phyloP scores from a whole-genome alignment of 2,113 vertebrate genomes.

The Actenoides lindsayi region DNA sequence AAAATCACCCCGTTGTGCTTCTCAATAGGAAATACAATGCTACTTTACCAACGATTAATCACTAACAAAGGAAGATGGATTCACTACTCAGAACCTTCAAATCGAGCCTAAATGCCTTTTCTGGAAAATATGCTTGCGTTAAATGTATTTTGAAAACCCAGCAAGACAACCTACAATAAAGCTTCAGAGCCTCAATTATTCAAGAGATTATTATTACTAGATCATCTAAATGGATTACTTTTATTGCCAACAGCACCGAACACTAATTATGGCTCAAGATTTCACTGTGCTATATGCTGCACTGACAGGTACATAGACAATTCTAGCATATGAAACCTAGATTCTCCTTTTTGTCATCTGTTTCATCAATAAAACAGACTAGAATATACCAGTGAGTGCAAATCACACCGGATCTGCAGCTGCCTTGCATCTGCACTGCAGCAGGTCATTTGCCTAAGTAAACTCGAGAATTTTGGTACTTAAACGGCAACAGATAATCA shows the following conservation, averaged over 20 bases:
- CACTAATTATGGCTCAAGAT: background rate
- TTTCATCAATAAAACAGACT: background rate
- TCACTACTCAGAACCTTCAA: background rate
- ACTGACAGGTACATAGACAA: background rate
- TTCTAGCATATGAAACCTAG: background rate
- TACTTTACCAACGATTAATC: background rate
- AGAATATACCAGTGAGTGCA: background rate
- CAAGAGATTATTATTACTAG: background rate
- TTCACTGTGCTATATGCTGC: background rate
- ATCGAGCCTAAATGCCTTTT: background rate
- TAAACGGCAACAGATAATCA: background rate
- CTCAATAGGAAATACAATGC: background rate
- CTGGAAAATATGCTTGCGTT: background rate
- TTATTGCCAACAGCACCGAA: background rate
- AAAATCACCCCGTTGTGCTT: background rate
- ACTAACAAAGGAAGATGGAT: background rate
- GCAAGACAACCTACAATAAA: background rate
- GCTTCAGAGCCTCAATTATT: background rate
- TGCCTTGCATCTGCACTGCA: conserved; percentile 23
- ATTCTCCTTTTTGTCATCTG: background rate
- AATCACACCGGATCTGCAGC: background rate
- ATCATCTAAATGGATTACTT: background rate
- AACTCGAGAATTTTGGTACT: background rate
- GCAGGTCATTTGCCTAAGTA: conserved; percentile 13
- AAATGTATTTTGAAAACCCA: background rate